Base-by-base conservation (phyloP, 2,113 vertebrate species). In the Megaceryle torquata region DNA sequence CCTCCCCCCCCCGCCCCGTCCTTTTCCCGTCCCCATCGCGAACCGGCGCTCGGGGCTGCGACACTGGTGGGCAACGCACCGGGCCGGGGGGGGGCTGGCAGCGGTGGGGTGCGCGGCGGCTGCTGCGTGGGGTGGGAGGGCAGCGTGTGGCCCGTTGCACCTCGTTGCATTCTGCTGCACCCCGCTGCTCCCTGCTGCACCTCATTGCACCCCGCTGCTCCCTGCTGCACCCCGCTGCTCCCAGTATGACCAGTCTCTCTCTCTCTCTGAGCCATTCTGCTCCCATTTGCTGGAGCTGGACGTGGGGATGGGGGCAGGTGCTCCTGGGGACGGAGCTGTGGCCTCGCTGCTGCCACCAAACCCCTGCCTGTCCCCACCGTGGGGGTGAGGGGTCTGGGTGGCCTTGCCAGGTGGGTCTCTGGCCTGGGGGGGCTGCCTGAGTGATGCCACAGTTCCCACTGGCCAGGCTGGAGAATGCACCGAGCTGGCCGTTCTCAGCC, bases 151-250 rank as follows among this genome's bases (percentile, higher is more conserved):
- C 39, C 29, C 3, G 1, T 0, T 35, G 16, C 31, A 35, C 0
- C 56, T 41, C 8, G 0, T 1, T 64, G 19, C 31, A 37, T 0
- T 46, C 15, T 11, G 0, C 1, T 48, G 17, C 39, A 26, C 0
- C 53, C 19, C 1, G 0, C 2, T 44, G 7, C 54, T 29, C 0
- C 56, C 24, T 2, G 0, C 5, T 81, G 9, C 31, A 17, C 0
- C 24, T 13, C 24, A 1, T 0, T 29, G 7, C 29, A 29, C 1
- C 37, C 54, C 5, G 0, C 1, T 37, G 7, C 18, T 6, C 18
- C 43, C 35, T n/a, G n/a, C n/a, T 29, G 7, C 29, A 29, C 1
- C 37, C 54, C 5, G 0, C 1, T 37, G 7, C 18, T 6, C 18
- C 43, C 35, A 0, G 35, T 71, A 35, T 28, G 9, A 18, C 56